phyloP scores from a whole-genome alignment of 2,113 vertebrate genomes.

The Percina caprodes region DNA sequence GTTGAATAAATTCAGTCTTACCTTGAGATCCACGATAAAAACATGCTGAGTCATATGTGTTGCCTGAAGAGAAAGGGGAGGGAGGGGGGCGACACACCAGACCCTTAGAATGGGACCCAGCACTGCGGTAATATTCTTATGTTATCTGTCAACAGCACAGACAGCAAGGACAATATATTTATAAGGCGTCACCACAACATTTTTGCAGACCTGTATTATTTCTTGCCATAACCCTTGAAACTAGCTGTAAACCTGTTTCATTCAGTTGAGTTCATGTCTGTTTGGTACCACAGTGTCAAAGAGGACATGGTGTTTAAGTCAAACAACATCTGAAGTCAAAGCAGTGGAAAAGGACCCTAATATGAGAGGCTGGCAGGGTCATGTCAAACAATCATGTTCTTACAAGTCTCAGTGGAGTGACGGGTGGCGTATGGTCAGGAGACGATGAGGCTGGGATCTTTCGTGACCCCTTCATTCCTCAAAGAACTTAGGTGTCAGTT shows the following conservation, averaged over 20 bases:
- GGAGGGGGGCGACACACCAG: neutral
- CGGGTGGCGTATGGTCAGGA: conserved; percentile 19
- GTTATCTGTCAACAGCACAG: neutral
- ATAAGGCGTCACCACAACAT: neutral
- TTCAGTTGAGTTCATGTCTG: conserved; percentile 5
- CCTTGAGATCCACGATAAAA: neutral
- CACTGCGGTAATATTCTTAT: neutral
- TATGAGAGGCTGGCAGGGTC: conserved; percentile 32
- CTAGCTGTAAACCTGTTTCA: neutral
- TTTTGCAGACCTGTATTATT: neutral
- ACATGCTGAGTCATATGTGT: neutral
- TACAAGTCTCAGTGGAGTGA: conserved; percentile 49
- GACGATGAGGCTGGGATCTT: conserved; percentile 9
- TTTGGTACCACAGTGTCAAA: conserved; percentile 15
- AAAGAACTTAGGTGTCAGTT: neutral
- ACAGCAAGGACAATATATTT: conserved; percentile 2
- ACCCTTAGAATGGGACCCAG: neutral
- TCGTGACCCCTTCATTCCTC: neutral
- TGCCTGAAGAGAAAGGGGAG: neutral
- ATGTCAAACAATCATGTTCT: conserved; percentile 50
- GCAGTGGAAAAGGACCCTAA: conserved; percentile 19
- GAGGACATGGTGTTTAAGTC: conserved; percentile 45
- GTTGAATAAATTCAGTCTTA: neutral
- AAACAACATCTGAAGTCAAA: conserved; percentile 54
- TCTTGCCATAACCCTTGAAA: neutral